Base-by-base conservation (phyloP, 2,888 invertebrate species). In the Laspeyria flexula region DNA sequence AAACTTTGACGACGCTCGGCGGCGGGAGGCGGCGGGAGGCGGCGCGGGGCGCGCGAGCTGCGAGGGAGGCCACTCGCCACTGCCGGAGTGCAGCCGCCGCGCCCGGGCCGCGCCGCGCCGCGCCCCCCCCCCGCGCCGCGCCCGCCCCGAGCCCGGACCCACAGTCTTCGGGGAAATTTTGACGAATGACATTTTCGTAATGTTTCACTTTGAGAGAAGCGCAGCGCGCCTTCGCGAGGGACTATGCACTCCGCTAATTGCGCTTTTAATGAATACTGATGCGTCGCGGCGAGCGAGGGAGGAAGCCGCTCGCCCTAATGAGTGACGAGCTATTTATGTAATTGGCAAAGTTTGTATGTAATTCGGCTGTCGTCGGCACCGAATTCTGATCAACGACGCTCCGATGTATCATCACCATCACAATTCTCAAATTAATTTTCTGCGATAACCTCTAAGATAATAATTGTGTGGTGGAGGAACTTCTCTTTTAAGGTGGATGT, bases 141-240 rank as follows among this genome's bases (percentile, higher is more conserved):
- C 47, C 38, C 46, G 50, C 47, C 45, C 44, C 43, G 45, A 33
- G 43, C 65, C 57, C 66, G 66, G 60, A 62, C 57, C 74, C 55
- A 49, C 70, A 72, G 73, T 83, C 86, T 83, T 83, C 77, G 73
- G 84, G 85, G 85, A 86, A 85, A 85, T 84, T 84, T 83, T 85
- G 86, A 86, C 85, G 86, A 85, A 85, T 82, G 84, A 85, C 85
- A 85, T 85, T 82, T 81, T 77, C 81, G 81, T 80, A 81, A 83
- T 77, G 83, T 81, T 77, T 77, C 78, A 77, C 77, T 80, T 81
- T 71, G 77, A 72, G 73, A 75, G 72, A 56, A 75, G 59, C 67
- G 65, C 70, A 56, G 54, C 54, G 59, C 60, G 55, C 53, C 65
- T 63, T 64, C 68, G 64, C 62, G 67, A 57, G 57, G 72, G 66